Percentiles rank a stretch among this genome's conserved stretches.
Conservation (phyloP, 2,888 invertebrate genomes). For the Galeruca laticollis region DNA sequence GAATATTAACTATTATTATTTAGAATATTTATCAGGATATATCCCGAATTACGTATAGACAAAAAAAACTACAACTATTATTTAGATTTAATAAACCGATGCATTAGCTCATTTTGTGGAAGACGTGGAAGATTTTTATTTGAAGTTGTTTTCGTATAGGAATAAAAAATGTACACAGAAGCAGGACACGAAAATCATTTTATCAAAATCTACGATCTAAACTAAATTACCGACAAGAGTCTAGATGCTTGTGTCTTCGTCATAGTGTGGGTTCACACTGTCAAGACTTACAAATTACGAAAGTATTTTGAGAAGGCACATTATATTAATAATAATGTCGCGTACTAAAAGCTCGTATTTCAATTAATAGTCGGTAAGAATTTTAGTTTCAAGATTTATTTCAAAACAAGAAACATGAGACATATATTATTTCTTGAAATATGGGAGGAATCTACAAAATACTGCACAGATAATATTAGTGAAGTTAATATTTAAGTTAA, state of each 20-base stretch:
- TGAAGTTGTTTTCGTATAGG: background rate
- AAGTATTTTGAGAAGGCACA: constrained; percentile 32
- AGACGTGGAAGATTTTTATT: background rate
- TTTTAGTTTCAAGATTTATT: constrained; percentile 28
- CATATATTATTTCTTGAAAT: background rate
- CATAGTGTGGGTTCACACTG: constrained; percentile 47
- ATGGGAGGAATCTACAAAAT: background rate
- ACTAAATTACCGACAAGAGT: constrained; percentile 45
- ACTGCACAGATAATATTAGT: too few species aligned
- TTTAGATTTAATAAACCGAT: too few species aligned
- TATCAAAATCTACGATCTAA: constrained; percentile 48
- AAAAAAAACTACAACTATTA: too few species aligned
- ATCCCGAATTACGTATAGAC: too few species aligned
- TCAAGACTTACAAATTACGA: constrained; percentile 34
- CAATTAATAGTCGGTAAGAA: constrained; percentile 28
- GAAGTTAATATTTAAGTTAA: too few species aligned
- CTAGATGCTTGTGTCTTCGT: constrained; percentile 48
- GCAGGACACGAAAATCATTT: constrained; percentile 44
- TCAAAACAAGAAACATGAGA: background rate
- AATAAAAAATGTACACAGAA: constrained; percentile 23
- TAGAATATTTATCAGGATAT: too few species aligned
- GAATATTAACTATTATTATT: too few species aligned
- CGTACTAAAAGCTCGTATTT: constrained; percentile 29
- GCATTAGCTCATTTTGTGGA: background rate
- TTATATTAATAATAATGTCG: constrained; percentile 28